Evolutionary conservation across 2,888 invertebrate genomes (phyloP).

Genomic region (Chironomus tentans): DNA sequence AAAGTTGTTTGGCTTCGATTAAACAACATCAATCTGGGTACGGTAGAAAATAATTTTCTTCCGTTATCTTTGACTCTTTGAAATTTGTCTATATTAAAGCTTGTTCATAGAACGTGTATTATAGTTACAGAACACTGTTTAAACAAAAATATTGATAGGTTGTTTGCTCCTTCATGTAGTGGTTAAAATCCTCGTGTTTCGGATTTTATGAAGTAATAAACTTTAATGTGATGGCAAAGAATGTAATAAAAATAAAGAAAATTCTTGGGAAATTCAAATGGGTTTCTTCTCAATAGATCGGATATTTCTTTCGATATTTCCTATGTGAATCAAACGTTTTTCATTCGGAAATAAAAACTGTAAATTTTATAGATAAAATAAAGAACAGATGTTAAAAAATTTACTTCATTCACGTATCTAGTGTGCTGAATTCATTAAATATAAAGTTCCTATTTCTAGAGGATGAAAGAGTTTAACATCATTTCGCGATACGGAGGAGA

Average conservation of each 20-base stretch:
- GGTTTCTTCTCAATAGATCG: not conserved
- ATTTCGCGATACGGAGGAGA: not conserved
- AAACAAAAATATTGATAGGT: not conserved
- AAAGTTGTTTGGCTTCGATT: no score
- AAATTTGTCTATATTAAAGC: not conserved
- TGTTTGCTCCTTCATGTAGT: no score
- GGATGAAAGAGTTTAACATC: no score
- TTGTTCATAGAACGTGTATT: not conserved
- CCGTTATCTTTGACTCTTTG: not conserved
- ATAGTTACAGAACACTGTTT: not conserved
- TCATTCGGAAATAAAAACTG: no score
- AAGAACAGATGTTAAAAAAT: no score
- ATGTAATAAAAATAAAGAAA: constrained; percentile 15
- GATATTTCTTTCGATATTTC: not conserved
- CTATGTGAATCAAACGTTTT: not conserved
- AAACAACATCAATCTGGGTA: no score
- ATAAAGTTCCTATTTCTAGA: no score
- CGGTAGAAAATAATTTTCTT: not conserved
- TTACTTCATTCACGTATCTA: no score
- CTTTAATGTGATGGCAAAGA: not conserved
- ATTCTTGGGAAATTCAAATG: constrained; percentile 13
- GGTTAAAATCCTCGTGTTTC: not conserved
- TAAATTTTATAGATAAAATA: no score
- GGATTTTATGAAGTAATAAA: constrained; percentile 2
- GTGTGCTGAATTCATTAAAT: no score